Base-by-base conservation (phyloP, 2,797 vertebrate species). In the Iguana delicatissima region DNA sequence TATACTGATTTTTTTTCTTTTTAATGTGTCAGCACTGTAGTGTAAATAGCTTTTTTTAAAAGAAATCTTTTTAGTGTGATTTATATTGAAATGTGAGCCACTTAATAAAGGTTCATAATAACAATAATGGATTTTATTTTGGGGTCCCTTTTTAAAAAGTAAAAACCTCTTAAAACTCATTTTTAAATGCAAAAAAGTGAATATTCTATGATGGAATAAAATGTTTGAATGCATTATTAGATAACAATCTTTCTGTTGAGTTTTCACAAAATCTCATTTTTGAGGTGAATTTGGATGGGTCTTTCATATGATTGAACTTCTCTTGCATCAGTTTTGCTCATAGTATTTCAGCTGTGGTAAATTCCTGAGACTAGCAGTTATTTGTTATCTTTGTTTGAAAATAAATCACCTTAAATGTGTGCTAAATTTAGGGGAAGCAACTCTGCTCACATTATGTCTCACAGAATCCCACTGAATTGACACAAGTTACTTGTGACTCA, bases 21-120 rank as follows among this genome's bases (percentile, higher is more conserved):
- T 97, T 98, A 98, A 98, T 98, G 96, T 97, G 98, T 99, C 98
- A 98, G 98, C 98, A 99, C 98, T 99, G 98, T 99, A 98, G 98
- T 99, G 98, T 99, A 99, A 98, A 99, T 99, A 99, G 98, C 94
- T 98, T 98, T 98, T 98, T 98, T 91, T 35, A 96, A 86, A 89
- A 96, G 94, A 96, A 97, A 98, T 97, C 96, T 97, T 98, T 98
- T 98, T 99, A 98, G 98, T 98, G 98, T 99, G 98, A 98, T 99
- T 99, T 99, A 98, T 99, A 99, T 98, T 98, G 98, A 98, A 98
- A 98, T 98, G 98, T 98, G 99, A 98, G 97, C 98, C 98, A 93
- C 97, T 97, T 98, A 99, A 99, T 99, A 99, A 99, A 98, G 98
- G 98, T 99, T 99, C 98, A 98, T 98, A 97, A 98, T 97, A 98